Percentiles rank a stretch among this genome's conserved stretches.
These are phyloP conservation scores for Okapia johnstoni DNA, from an alignment of 2,113 vertebrate genomes.

Conservation along the genomic window DNA sequence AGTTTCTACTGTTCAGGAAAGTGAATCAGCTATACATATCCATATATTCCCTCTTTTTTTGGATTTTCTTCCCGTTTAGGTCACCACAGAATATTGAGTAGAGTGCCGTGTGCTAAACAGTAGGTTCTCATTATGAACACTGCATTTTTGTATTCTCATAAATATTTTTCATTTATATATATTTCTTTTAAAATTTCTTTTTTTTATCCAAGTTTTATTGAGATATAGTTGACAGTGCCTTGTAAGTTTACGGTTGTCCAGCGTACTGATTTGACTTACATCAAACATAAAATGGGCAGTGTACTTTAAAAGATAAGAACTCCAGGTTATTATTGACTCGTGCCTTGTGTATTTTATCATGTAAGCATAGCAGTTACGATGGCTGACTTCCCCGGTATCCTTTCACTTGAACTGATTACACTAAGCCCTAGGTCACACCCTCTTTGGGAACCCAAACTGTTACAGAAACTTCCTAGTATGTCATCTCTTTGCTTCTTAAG, in stretches of 20 bases:
- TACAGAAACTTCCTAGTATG: not conserved
- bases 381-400: not conserved
- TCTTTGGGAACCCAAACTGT: not conserved
- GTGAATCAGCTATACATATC: not conserved
- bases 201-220: not conserved
- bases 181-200: not conserved
- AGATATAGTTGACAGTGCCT: not conserved
- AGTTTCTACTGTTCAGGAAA: not conserved
- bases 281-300: not conserved
- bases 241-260: not conserved
- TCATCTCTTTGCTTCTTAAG: not conserved
- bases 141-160: not conserved
- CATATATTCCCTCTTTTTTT: not conserved
- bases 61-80: not conserved
- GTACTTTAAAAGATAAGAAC: not conserved
- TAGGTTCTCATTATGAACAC: not conserved
- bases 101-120: not conserved
- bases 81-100: not conserved
- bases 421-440: not conserved
- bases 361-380: not conserved
- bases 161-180: not conserved
- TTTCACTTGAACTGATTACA: not conserved
- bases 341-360: not conserved
- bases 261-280: not conserved
- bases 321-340: not conserved